Evolutionary conservation across 2,113 vertebrate species (phyloP).

Genomic region (Urocitellus parryii): DNA sequence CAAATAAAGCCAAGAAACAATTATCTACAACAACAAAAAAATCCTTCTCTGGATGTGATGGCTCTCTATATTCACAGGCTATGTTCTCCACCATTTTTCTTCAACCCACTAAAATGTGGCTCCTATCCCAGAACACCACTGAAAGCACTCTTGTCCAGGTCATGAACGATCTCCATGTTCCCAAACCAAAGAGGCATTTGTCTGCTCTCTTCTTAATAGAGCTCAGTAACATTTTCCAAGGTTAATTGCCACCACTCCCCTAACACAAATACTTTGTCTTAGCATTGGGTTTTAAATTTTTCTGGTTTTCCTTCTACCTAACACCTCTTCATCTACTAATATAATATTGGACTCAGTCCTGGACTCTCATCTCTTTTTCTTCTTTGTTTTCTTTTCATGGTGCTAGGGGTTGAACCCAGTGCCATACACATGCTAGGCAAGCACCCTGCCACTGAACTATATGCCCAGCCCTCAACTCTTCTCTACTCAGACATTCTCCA

Average conservation of each 20-base stretch:
- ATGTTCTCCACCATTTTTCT: neutral
- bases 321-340: neutral
- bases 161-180: neutral
- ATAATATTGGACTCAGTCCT: neutral
- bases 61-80: neutral
- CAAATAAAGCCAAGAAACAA: neutral
- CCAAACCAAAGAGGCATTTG: constrained; percentile 6
- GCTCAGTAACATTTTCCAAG: neutral
- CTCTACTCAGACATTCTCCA: neutral
- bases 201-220: neutral
- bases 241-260: neutral
- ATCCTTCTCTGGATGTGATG: neutral
- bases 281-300: neutral
- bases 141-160: neutral
- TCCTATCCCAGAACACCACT: neutral
- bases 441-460: neutral
- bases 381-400: too few species aligned
- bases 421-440: neutral
- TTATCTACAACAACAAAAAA: neutral
- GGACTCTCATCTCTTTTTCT: neutral
- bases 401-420: neutral
- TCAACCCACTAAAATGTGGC: neutral
- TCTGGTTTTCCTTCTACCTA: neutral
- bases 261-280: neutral
- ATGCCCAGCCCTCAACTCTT: neutral